phyloP scores from a whole-genome alignment of 2,888 invertebrate genomes.

The Pollenia griseotomentosa region DNA sequence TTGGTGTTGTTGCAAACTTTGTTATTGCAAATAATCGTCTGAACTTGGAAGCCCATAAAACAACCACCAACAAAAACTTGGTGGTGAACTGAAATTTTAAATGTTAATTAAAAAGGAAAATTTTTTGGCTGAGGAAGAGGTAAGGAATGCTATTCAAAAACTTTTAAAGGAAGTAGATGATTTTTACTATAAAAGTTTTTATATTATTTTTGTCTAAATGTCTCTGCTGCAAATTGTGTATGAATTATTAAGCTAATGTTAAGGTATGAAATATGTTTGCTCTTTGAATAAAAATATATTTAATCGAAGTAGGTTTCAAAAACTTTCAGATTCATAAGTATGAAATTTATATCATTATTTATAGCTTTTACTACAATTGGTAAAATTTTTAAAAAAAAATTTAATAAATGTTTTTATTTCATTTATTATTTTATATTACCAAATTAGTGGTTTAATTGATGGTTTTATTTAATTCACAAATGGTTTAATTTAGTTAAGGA shows the following conservation, averaged over 20 bases:
- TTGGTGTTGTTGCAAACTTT: conserved; percentile 61
- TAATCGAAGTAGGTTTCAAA: background rate
- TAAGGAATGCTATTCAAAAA: conserved; percentile 13
- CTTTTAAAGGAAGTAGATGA: conserved; percentile 25
- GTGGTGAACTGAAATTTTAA: conserved; percentile 63
- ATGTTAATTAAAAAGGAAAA: conserved; percentile 69
- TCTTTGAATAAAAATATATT: background rate
- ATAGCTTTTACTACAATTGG: too few relatives aligned
- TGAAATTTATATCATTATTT: too few relatives aligned
- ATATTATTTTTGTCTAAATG: conserved; percentile 31
- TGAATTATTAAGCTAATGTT: conserved; percentile 12
- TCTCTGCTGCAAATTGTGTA: conserved; percentile 1
- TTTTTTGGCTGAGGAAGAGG: conserved; percentile 25
- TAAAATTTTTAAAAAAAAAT: too few relatives aligned
- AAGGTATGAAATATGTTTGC: background rate
- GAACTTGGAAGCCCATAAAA: conserved; percentile 57
- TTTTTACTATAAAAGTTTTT: conserved; percentile 29
- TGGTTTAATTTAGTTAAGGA: too few relatives aligned
- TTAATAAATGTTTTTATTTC: too few relatives aligned
- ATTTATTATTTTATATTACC: too few relatives aligned
- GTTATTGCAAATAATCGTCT: conserved; percentile 70
- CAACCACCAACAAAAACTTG: conserved; percentile 65
- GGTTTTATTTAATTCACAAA: too few relatives aligned
- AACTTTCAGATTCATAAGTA: background rate
- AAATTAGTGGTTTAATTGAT: too few relatives aligned